Evolutionary conservation across 1,140 invertebrate species (phyloP), one percentile per base, ranked within the genome.

Genomic region (Neotoxoptera formosana): DNA sequence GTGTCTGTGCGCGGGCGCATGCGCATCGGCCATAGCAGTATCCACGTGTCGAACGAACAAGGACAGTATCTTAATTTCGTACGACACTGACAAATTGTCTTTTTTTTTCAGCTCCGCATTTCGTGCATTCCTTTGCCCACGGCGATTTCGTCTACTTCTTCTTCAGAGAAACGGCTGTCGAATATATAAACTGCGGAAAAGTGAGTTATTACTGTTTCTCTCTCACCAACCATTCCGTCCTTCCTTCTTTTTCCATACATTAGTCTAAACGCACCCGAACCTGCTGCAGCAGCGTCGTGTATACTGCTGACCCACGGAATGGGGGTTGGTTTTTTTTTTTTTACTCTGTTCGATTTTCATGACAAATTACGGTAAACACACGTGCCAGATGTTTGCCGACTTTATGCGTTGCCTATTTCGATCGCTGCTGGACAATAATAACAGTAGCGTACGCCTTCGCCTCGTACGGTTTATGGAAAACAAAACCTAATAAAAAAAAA

Each of bases 61-160:
- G 48, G 81, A 93, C 91, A 84, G 81, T 93, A 93, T 93, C 91
- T 93, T 93, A 93, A 93, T 93, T 81, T 90, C 25, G 48, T 81
- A 76, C n/a, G 89, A 93, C 86, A 89, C 53, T 90, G 84, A 83
- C 92, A 93, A 89, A 89, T 93, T 92, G 89, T 94, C 23, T 94
- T 90, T 93, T 94, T 60, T 94, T 96, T 97, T 94, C 95, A 98
- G 97, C 96, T 94, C 97, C 97, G n/a, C 97, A 97, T 95, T 99
- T 99, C 96, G 99, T 99, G 23, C 98, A 97, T 94, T 98, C 99
- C 81, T 97, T 99, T 94, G 97, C 97, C 93, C 97, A 98, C 95
- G 98, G 97, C 83, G 98, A 99, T 94, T 99, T 98, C 95, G 98
- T 99, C 76, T 99, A 99, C 95, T 99, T 99, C 96, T 99, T 99